phyloP scores from a whole-genome alignment of 2,888 invertebrate genomes.

The Hirtodrosophila histrioides region DNA sequence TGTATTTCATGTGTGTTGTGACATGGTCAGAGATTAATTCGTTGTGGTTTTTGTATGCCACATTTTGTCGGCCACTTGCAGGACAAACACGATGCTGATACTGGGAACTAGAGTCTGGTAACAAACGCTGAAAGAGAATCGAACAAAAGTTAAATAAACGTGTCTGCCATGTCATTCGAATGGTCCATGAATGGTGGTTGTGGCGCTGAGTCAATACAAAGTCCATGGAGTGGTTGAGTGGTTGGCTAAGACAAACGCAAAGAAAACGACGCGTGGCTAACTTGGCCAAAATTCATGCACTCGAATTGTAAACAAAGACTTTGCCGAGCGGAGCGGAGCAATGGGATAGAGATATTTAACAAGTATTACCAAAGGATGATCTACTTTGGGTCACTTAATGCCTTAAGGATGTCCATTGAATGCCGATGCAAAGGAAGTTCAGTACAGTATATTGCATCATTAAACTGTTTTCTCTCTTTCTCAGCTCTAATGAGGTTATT shows the following conservation, averaged over 20 bases:
- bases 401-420: slow-evolving; percentile 10
- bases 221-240: not conserved
- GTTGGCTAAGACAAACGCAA: slow-evolving; percentile 36
- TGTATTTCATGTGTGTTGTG: slow-evolving; percentile 14
- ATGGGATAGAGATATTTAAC: not conserved
- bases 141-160: slow-evolving; percentile 47
- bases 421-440: not conserved
- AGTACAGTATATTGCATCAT: no score
- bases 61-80: slow-evolving; percentile 8
- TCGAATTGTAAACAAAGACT: slow-evolving; percentile 12
- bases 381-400: not conserved
- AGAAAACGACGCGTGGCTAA: slow-evolving; percentile 26
- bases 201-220: slow-evolving; percentile 30
- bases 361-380: not conserved
- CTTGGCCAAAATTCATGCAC: slow-evolving; percentile 23
- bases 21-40: slow-evolving; percentile 44
- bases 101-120: slow-evolving; percentile 3
- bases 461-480: not conserved
- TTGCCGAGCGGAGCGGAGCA: not conserved
- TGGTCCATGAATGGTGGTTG: not conserved
- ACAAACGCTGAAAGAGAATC: slow-evolving; percentile 18
- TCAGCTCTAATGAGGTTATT: slow-evolving; percentile 16
- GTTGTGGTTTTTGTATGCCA: slow-evolving; percentile 21
- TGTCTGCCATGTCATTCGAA: slow-evolving; percentile 42
- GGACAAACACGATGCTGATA: slow-evolving; percentile 31